phyloP scores from a whole-genome alignment of 2,888 invertebrate species.

The Laspeyria flexula region DNA sequence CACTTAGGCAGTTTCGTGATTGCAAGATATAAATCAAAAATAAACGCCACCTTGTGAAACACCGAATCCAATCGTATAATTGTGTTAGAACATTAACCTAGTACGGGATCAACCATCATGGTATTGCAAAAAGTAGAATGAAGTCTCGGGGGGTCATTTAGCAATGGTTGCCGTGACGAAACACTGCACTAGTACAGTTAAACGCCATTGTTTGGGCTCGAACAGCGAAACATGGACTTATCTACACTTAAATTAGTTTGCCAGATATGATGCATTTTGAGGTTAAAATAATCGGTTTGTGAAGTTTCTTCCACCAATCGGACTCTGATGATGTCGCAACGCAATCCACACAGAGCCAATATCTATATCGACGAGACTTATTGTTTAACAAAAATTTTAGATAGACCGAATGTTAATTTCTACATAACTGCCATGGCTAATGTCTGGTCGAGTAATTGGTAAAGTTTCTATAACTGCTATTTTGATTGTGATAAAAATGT shows the following conservation, averaged over 20 bases:
- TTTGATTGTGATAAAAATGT: too few relatives aligned
- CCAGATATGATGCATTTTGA: background rate
- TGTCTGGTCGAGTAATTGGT: too few relatives aligned
- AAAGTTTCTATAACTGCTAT: too few relatives aligned
- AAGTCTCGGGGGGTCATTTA: conserved; percentile 50
- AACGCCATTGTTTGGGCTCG: conserved; percentile 61
- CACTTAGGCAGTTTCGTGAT: conserved; percentile 41
- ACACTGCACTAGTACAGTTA: conserved; percentile 58
- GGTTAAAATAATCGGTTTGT: too few relatives aligned
- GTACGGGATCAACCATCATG: conserved; percentile 42
- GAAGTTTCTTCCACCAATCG: too few relatives aligned
- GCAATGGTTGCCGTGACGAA: conserved; percentile 57
- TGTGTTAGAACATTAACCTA: conserved; percentile 56
- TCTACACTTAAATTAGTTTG: conserved; percentile 7
- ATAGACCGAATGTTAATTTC: too few relatives aligned
- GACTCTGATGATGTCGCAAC: too few relatives aligned
- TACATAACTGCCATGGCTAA: too few relatives aligned
- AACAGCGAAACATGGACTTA: conserved; percentile 54
- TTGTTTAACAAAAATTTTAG: too few relatives aligned
- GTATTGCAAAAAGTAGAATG: conserved; percentile 41
- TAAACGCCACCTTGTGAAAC: conserved; percentile 48
- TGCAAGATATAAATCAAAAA: conserved; percentile 41
- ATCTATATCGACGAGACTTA: too few relatives aligned
- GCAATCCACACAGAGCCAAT: too few relatives aligned
- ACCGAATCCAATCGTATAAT: conserved; percentile 53